phyloP scores from a whole-genome alignment of 2,888 invertebrate species.

The Drosophila picticornis region DNA sequence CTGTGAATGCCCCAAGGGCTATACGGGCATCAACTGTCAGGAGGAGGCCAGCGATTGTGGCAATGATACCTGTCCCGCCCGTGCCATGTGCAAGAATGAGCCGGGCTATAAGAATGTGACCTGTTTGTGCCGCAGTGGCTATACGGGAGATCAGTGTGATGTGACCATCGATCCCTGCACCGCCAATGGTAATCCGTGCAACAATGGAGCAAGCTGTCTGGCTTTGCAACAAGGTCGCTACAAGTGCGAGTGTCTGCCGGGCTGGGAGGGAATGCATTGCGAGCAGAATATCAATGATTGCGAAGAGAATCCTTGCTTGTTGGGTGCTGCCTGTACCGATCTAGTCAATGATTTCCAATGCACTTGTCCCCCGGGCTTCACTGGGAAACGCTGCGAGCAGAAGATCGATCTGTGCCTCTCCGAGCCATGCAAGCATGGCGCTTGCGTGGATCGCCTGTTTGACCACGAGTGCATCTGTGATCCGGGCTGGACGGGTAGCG shows the following conservation, averaged over 20 bases:
- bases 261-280: conserved; percentile 99
- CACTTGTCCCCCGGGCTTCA: conserved; percentile 96
- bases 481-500: conserved; percentile 94
- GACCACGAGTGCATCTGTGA: conserved; percentile 95
- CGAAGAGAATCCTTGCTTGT: conserved; percentile 94
- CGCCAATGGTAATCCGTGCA: conserved; percentile 95
- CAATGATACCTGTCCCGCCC: conserved; percentile 96
- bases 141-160: conserved; percentile 96
- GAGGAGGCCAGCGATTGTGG: conserved; percentile 95
- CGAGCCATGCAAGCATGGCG: conserved; percentile 96
- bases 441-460: conserved; percentile 95
- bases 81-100: conserved; percentile 98
- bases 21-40: conserved; percentile 97
- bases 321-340: conserved; percentile 97
- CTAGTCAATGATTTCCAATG: conserved; percentile 97
- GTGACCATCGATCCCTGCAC: conserved; percentile 96
- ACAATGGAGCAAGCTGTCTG: conserved; percentile 94
- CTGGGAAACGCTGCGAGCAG: conserved; percentile 97
- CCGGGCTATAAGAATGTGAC: conserved; percentile 95
- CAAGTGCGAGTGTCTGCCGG: conserved; percentile 97
- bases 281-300: conserved; percentile 97
- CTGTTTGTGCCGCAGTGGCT: conserved; percentile 97
- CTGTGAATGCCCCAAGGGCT: conserved; percentile 94
- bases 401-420: conserved; percentile 96
- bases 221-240: conserved; percentile 96